Conservation (phyloP, 2,797 vertebrate genomes). For the Strix occidentalis region DNA sequence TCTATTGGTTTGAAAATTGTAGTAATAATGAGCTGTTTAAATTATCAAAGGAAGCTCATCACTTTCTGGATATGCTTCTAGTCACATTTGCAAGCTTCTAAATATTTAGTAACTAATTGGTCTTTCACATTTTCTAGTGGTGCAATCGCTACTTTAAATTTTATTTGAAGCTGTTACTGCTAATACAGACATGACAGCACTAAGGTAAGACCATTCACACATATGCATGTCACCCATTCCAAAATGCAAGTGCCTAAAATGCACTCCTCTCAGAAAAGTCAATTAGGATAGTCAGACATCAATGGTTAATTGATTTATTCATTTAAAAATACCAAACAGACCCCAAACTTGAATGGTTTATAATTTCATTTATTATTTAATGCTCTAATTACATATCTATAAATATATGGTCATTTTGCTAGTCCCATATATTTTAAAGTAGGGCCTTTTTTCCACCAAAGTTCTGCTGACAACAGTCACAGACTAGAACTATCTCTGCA, state of each 20-base stretch:
- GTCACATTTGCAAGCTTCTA: background rate
- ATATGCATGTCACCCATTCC: background rate
- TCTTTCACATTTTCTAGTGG: background rate
- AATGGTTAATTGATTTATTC: background rate
- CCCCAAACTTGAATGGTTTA: background rate
- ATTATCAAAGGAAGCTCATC: slow-evolving; percentile 1
- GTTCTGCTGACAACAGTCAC: background rate
- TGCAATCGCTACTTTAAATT: background rate
- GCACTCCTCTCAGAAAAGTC: background rate
- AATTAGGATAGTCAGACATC: background rate
- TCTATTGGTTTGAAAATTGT: background rate
- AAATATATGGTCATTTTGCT: background rate
- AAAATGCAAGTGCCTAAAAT: background rate
- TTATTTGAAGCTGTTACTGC: background rate
- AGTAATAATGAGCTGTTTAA: background rate
- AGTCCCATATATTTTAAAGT: background rate
- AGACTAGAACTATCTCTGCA: background rate
- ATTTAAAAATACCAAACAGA: background rate
- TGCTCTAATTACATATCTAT: background rate
- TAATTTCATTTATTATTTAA: background rate
- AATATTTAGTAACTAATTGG: background rate
- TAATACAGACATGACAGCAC: background rate
- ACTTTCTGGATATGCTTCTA: background rate
- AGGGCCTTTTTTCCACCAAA: background rate
- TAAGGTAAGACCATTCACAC: background rate